These are phyloP conservation scores for Microdon myrmicae DNA, from an alignment of 2,888 invertebrate species.

Conservation along the genomic window DNA sequence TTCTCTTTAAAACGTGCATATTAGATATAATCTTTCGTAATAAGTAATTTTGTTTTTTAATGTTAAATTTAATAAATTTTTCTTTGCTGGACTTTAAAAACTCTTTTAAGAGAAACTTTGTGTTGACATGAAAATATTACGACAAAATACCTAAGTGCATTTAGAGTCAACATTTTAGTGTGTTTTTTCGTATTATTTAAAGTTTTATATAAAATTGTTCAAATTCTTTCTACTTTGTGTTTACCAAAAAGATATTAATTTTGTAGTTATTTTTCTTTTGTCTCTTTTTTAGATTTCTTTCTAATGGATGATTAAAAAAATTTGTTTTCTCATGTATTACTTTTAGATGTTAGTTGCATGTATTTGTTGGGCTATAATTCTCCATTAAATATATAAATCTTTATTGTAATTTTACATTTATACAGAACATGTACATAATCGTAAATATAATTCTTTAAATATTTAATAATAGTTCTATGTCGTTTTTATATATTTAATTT, in stretches of 20 bases:
- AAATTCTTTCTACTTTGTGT: slow-evolving; percentile 49
- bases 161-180: slow-evolving; percentile 30
- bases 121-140: slow-evolving; percentile 20
- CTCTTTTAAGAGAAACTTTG: slow-evolving; percentile 19
- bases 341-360: not conserved
- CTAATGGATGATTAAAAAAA: not conserved
- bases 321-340: slow-evolving; percentile 16
- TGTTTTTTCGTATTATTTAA: slow-evolving; percentile 38
- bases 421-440: slow-evolving; percentile 53
- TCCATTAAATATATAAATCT: too few species aligned
- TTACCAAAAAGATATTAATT: slow-evolving; percentile 58
- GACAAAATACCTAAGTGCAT: slow-evolving; percentile 23
- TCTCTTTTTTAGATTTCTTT: slow-evolving; percentile 10
- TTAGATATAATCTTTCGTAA: slow-evolving; percentile 14
- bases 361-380: too few species aligned
- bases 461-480: slow-evolving; percentile 40
- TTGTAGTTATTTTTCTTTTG: slow-evolving; percentile 52
- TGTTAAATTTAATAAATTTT: slow-evolving; percentile 14
- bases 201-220: slow-evolving; percentile 57
- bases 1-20: slow-evolving; percentile 18
- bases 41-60: slow-evolving; percentile 5
- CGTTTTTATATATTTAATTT: slow-evolving; percentile 20
- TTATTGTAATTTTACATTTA: slow-evolving; percentile 53
- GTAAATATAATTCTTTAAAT: slow-evolving; percentile 46
- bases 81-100: slow-evolving; percentile 5